Conservation (phyloP, 1,140 invertebrate genomes). For the Ladona fulva region DNA sequence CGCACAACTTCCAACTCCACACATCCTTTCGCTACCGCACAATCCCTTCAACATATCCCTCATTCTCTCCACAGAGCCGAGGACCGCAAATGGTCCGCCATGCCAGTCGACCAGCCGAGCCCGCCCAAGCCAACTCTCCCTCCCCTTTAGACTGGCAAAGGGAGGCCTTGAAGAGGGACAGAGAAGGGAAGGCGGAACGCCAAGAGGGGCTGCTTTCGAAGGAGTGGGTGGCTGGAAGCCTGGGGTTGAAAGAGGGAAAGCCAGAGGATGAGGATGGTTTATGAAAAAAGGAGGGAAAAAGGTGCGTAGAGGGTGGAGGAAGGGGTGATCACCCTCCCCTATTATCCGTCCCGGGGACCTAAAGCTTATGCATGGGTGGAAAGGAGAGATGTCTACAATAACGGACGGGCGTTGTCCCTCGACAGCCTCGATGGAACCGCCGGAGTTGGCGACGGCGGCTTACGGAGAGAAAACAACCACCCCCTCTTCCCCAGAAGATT, state of each 20-base stretch:
- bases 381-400: conserved; percentile 20
- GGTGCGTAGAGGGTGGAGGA: conserved; percentile 22
- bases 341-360: background rate
- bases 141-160: background rate
- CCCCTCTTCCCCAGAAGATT: too few relatives aligned
- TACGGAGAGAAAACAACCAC: background rate
- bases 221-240: too few relatives aligned
- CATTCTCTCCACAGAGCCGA: too few relatives aligned
- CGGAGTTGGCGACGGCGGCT: too few relatives aligned
- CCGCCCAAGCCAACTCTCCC: background rate
- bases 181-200: conserved; percentile 18
- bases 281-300: conserved; percentile 20
- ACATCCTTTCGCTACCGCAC: too few relatives aligned
- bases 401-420: conserved; percentile 9
- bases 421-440: conserved; percentile 13
- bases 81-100: background rate
- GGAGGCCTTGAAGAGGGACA: conserved; percentile 11
- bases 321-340: conserved; percentile 15
- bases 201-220: too few relatives aligned
- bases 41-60: too few relatives aligned
- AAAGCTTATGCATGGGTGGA: conserved; percentile 19
- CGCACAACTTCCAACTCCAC: too few relatives aligned
- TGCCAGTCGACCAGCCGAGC: background rate
- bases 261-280: conserved; percentile 14
- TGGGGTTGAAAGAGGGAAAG: conserved; percentile 10